Evolutionary conservation across 2,797 vertebrate species (phyloP), one percentile per base, ranked within the genome.

Genomic region (Microcaecilia unicolor): DNA sequence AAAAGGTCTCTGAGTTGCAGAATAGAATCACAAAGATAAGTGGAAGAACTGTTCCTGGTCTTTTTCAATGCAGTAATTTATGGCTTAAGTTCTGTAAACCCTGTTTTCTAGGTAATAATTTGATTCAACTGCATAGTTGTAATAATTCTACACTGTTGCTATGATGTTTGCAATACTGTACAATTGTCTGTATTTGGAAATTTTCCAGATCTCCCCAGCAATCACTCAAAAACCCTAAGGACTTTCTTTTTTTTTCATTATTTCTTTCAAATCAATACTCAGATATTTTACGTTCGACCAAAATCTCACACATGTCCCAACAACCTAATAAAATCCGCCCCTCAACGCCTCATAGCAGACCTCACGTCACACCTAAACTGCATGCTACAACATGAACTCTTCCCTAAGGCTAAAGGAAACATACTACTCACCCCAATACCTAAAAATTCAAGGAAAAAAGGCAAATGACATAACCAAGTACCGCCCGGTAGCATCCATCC

Each of bases 11-110:
- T 10, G n/a, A 14, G 29, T 38, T 37, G 18, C 50, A 35, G 33
- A 37, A 23, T 34, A 14, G 24, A 52, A 36, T 36, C 18, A 35
- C 25, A 27, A 9, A 28, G 48, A 35, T 31, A 25, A 32, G 15
- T 33, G 19, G 35, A 22, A 49, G 21, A 12, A 44, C 2, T 11
- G 10, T 4, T 45, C 39, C 15, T 37, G 4, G 6, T 36, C 36
- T 46, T 36, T 18, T 13, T 15, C 30, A 58, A 37, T 10, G 8
- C 33, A 24, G 4, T 24, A 30, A 49, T 34, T 38, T 44, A 32
- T 25, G 36, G 25, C 19, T 51, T 19, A 20, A 23, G 10, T 10
- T 31, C 11, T 8, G 24, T 4, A 10, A 44, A 13, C 28, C 20
- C 18, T 15, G 2, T 15, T 8, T 40, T 10, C n/a, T 5, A 16